A percentile compares a stretch with the other conserved stretches of the same genome.
Conservation (phyloP, 2,113 vertebrate species). For the Lophius piscatorius region DNA sequence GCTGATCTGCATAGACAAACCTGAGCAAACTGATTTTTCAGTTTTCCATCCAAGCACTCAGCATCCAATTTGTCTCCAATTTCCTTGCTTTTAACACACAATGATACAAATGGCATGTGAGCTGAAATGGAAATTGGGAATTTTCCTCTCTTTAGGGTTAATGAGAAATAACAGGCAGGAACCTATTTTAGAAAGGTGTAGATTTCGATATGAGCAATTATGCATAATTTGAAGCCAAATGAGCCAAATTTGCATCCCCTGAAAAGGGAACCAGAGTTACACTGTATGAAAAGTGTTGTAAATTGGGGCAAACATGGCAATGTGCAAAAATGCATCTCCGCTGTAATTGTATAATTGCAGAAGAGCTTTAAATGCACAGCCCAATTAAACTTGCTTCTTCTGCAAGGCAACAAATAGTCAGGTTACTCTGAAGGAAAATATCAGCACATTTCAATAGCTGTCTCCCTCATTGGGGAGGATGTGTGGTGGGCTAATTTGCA, state of each 20-base stretch:
- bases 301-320: constrained; percentile 84
- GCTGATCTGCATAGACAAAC: constrained; percentile 38
- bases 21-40: constrained; percentile 63
- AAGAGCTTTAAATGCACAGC: constrained; percentile 83
- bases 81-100: constrained; percentile 81
- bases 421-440: constrained; percentile 80
- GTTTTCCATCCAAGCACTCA: constrained; percentile 65
- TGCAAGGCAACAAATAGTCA: constrained; percentile 82
- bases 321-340: constrained; percentile 84
- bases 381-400: constrained; percentile 88
- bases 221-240: constrained; percentile 84
- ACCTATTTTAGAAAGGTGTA: constrained; percentile 84
- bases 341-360: constrained; percentile 87
- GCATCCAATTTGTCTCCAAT: constrained; percentile 78
- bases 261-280: constrained; percentile 82
- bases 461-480: constrained; percentile 76
- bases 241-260: constrained; percentile 85
- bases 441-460: constrained; percentile 80
- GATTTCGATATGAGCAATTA: constrained; percentile 86
- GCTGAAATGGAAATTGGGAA: constrained; percentile 76
- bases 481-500: constrained; percentile 79
- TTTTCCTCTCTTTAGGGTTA: constrained; percentile 80
- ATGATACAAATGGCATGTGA: constrained; percentile 81
- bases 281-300: constrained; percentile 84
- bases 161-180: constrained; percentile 84